These are phyloP conservation scores for Ormyrus rosae DNA, from an alignment of 2,888 invertebrate species.

Conservation along the genomic window DNA sequence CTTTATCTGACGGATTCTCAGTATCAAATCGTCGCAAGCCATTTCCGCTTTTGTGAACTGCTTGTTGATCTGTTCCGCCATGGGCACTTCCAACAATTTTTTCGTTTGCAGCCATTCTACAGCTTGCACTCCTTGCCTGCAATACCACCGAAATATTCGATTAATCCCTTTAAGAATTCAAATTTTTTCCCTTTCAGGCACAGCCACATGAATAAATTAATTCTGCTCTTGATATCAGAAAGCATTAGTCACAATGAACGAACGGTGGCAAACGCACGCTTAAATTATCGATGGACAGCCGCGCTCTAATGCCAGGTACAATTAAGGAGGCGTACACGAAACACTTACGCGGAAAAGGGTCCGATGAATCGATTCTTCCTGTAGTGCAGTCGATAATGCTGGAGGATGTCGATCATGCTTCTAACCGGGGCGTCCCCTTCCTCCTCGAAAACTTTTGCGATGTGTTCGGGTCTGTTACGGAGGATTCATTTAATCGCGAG, in stretches of 20 bases:
- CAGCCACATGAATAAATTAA: neutral
- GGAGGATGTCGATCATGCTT: slow-evolving; percentile 81
- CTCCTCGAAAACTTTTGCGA: slow-evolving; percentile 79
- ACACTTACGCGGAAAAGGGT: slow-evolving; percentile 79
- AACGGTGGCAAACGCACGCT: too few relatives aligned
- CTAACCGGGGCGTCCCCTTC: slow-evolving; percentile 80
- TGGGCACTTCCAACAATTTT: slow-evolving; percentile 77
- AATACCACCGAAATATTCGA: neutral
- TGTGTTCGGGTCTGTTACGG: slow-evolving; percentile 79
- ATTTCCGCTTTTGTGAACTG: slow-evolving; percentile 71
- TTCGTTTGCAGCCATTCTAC: slow-evolving; percentile 80
- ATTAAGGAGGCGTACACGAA: neutral
- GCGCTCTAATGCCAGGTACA: neutral
- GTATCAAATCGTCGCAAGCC: slow-evolving; percentile 74
- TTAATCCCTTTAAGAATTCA: neutral
- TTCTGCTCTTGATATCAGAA: too few relatives aligned
- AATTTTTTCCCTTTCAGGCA: neutral
- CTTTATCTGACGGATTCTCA: slow-evolving; percentile 78
- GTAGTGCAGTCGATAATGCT: slow-evolving; percentile 80
- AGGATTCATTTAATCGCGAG: too few relatives aligned
- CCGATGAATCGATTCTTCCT: slow-evolving; percentile 79
- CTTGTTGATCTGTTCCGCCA: slow-evolving; percentile 73
- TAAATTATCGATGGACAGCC: too few relatives aligned
- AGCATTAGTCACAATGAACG: too few relatives aligned
- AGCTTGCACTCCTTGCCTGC: slow-evolving; percentile 72